Evolutionary conservation across 2,113 vertebrate genomes (phyloP).

Genomic region (Pedionomus torquatus): DNA sequence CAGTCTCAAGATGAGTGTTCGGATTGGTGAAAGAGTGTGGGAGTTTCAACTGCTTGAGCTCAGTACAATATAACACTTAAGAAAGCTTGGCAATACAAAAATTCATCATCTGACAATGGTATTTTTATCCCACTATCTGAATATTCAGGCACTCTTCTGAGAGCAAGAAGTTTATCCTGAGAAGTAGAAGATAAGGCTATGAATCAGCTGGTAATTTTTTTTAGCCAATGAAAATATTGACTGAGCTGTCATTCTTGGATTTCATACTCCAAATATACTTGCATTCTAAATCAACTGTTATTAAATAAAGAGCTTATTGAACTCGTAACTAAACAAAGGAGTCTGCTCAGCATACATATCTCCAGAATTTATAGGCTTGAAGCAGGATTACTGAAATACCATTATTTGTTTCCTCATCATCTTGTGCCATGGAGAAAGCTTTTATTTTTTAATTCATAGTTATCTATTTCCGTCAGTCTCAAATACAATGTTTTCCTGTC

Average conservation of each 20-base stretch:
- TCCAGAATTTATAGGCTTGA: not conserved
- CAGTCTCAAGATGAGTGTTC: not conserved
- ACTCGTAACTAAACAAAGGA: slow-evolving; percentile 13
- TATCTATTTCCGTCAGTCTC: not conserved
- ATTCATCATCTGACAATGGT: not conserved
- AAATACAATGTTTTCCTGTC: not conserved
- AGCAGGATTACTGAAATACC: slow-evolving; percentile 4
- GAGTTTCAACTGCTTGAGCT: not conserved
- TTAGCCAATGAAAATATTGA: slow-evolving; percentile 19
- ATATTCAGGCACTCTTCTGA: not conserved
- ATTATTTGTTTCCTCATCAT: not conserved
- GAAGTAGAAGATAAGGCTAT: not conserved
- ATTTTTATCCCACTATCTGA: not conserved
- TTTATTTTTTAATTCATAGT: not conserved
- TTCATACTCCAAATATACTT: slow-evolving; percentile 7
- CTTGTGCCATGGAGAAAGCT: not conserved
- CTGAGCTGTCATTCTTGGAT: not conserved
- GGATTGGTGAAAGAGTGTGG: not conserved
- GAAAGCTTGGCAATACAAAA: not conserved
- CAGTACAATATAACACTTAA: not conserved
- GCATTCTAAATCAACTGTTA: slow-evolving; percentile 10
- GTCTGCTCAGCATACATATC: not conserved
- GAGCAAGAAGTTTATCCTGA: not conserved
- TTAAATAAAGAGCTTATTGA: slow-evolving; percentile 42
- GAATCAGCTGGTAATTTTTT: slow-evolving; percentile 18